Conservation (phyloP, 1,140 invertebrate genomes). For the Drosophila ohnishii region DNA sequence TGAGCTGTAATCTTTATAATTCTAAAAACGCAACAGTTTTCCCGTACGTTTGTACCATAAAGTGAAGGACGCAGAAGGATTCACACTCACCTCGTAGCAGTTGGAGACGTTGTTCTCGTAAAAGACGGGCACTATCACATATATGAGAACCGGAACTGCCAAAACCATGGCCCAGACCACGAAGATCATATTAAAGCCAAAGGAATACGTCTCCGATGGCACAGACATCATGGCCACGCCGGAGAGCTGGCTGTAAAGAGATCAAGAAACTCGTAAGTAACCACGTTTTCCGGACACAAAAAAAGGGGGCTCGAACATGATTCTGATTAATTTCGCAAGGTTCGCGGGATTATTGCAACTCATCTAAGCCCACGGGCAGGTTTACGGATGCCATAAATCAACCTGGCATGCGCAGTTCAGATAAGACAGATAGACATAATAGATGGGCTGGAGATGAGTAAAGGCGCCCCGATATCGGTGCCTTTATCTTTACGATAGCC, state of each 20-base stretch:
- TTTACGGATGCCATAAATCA: constrained; percentile 17
- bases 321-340: constrained; percentile 23
- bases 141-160: constrained; percentile 87
- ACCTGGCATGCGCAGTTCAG: constrained; percentile 17
- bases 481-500: constrained; percentile 2
- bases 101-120: constrained; percentile 91
- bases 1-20: not conserved
- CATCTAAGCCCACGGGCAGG: constrained; percentile 1
- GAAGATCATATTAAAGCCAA: constrained; percentile 88
- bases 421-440: constrained; percentile 36
- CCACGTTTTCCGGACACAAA: constrained; percentile 8
- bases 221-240: constrained; percentile 91
- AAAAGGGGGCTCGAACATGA: constrained; percentile 40
- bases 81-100: constrained; percentile 89
- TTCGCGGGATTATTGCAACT: constrained; percentile 14
- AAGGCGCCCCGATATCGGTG: constrained; percentile 16
- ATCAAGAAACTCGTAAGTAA: not conserved
- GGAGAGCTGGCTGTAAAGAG: constrained; percentile 88
- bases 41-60: too few relatives aligned
- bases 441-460: not conserved
- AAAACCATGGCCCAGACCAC: constrained; percentile 86
- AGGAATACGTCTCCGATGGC: constrained; percentile 91
- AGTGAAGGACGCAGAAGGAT: not conserved
- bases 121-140: constrained; percentile 91
- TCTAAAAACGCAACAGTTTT: not conserved